Evolutionary conservation across 64 coral and sea anemone species (phyloP).

Genomic region (Dendronephthya gigantea): DNA sequence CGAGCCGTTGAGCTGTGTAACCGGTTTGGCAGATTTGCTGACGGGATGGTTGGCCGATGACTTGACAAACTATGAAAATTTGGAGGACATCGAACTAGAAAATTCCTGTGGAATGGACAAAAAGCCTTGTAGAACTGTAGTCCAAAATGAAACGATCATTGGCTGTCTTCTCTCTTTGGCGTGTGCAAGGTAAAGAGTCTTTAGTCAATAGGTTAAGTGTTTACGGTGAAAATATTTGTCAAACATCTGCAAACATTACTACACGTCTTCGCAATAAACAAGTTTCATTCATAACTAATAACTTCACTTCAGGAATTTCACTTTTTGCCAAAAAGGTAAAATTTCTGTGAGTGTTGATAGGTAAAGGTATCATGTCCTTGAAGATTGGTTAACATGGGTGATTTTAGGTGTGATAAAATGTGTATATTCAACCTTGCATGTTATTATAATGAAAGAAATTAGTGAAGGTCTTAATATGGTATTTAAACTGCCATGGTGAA

Average conservation of each 20-base stretch:
- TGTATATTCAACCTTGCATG: too few species aligned
- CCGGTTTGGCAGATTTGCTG: constrained; percentile 47
- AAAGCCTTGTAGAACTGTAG: background rate
- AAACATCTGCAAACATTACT: background rate
- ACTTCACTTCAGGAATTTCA: too few species aligned
- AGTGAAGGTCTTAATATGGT: too few species aligned
- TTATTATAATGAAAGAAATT: too few species aligned
- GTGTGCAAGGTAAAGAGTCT: constrained; percentile 48
- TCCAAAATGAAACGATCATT: constrained; percentile 33
- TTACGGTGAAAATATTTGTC: constrained; percentile 19
- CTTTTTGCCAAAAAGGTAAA: too few species aligned
- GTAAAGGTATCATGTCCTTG: too few species aligned
- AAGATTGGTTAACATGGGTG: too few species aligned
- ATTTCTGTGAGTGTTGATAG: too few species aligned
- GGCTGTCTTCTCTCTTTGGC: constrained; percentile 48
- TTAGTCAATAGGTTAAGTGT: constrained; percentile 21
- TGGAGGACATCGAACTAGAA: background rate
- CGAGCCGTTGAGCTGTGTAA: constrained; percentile 40
- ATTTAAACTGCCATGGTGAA: too few species aligned
- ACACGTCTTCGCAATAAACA: background rate
- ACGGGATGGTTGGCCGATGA: constrained; percentile 41
- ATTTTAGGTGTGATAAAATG: too few species aligned
- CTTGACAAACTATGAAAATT: background rate
- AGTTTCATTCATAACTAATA: background rate
- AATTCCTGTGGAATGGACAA: background rate